These are phyloP conservation scores for Epicampocera succincta DNA, from an alignment of 2,888 invertebrate species.

Conservation along the genomic window DNA sequence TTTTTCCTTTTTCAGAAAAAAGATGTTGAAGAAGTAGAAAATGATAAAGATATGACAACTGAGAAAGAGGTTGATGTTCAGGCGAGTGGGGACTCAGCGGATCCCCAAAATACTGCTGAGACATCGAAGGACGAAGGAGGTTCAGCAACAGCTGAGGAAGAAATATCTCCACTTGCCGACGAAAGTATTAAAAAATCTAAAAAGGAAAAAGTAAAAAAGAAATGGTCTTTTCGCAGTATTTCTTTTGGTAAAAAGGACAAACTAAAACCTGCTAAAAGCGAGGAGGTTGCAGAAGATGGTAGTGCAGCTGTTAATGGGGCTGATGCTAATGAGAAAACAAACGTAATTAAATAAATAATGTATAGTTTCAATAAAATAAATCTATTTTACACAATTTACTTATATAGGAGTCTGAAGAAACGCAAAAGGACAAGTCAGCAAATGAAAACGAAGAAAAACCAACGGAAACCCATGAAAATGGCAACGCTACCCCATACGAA, in stretches of 20 bases:
- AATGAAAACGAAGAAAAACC: slow-evolving; percentile 71
- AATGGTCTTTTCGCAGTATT: slow-evolving; percentile 94
- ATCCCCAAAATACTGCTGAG: slow-evolving; percentile 42
- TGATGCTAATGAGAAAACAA: slow-evolving; percentile 70
- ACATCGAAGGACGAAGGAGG: slow-evolving; percentile 71
- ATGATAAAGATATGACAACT: slow-evolving; percentile 87
- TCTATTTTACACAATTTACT: slow-evolving; percentile 1
- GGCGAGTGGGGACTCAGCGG: slow-evolving; percentile 68
- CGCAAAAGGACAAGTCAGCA: slow-evolving; percentile 62
- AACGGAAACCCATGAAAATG: slow-evolving; percentile 73
- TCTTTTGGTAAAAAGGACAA: slow-evolving; percentile 94
- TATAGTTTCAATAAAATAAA: background rate
- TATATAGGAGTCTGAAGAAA: slow-evolving; percentile 61
- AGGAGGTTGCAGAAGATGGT: slow-evolving; percentile 80
- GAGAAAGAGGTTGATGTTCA: slow-evolving; percentile 82
- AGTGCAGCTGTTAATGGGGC: slow-evolving; percentile 68
- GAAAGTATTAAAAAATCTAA: slow-evolving; percentile 85
- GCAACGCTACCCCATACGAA: slow-evolving; percentile 74
- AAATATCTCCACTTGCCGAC: slow-evolving; percentile 77
- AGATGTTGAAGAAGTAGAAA: slow-evolving; percentile 84
- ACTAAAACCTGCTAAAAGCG: slow-evolving; percentile 89
- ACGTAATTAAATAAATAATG: slow-evolving; percentile 70
- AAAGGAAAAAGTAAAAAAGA: slow-evolving; percentile 90
- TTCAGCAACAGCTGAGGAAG: slow-evolving; percentile 75
- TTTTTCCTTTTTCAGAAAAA: slow-evolving; percentile 83